Conservation (phyloP, 2,888 invertebrate genomes). For the Cantharis flavilabris region DNA sequence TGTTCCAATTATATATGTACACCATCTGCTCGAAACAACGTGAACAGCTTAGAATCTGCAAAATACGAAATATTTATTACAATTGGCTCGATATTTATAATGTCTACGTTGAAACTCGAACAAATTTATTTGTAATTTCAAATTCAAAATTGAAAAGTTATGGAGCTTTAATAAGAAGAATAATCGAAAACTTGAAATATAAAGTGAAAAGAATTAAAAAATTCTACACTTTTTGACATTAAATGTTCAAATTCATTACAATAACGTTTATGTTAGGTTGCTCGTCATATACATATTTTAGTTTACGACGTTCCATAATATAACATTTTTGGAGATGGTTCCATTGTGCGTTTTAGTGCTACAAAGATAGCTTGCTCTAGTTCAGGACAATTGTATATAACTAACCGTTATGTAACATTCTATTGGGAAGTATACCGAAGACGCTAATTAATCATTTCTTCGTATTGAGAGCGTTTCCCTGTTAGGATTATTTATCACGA, state of each 20-base stretch:
- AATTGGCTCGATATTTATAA: neutral
- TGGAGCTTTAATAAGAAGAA: neutral
- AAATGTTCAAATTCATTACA: neutral
- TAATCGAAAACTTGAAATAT: neutral
- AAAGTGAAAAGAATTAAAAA: neutral
- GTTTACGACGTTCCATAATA: neutral
- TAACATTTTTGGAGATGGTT: neutral
- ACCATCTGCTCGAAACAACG: neutral
- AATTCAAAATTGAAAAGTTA: neutral
- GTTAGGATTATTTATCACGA: slow-evolving; percentile 56
- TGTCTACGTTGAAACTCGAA: neutral
- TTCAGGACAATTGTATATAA: neutral
- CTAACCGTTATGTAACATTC: slow-evolving; percentile 6
- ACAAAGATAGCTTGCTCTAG: neutral
- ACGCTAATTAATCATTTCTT: slow-evolving; percentile 56
- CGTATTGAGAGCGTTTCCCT: slow-evolving; percentile 57
- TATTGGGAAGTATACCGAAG: slow-evolving; percentile 38
- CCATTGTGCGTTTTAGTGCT: neutral
- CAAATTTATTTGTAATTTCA: neutral
- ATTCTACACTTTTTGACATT: neutral
- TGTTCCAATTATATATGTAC: neutral
- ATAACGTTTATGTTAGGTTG: neutral
- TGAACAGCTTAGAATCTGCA: neutral
- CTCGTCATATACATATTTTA: neutral
- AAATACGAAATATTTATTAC: neutral